Conservation (phyloP, 2,113 vertebrate species). For the Tauraco erythrolophus region DNA sequence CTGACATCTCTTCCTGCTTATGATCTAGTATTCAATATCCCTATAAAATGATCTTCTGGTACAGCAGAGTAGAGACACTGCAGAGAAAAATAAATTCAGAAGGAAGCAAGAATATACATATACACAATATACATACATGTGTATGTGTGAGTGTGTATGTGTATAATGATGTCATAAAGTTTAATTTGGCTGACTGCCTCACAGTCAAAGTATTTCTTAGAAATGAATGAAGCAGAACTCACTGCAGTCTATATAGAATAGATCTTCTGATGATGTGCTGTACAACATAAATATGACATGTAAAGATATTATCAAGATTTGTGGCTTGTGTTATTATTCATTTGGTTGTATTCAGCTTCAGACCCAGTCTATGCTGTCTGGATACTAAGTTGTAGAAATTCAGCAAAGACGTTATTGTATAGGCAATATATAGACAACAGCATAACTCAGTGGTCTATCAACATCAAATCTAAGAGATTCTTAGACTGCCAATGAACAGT, state of each 20-base stretch:
- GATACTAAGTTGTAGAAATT: constrained; percentile 9
- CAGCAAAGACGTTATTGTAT: not conserved
- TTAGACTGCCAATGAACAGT: not conserved
- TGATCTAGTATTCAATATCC: not conserved
- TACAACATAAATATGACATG: not conserved
- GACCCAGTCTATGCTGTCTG: not conserved
- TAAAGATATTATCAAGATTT: not conserved
- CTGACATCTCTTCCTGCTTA: not conserved
- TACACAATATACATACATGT: rapidly evolving
- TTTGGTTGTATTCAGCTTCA: constrained; percentile 16
- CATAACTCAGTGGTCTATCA: not conserved
- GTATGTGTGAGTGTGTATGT: not conserved
- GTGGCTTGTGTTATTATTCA: not conserved
- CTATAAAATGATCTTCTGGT: not conserved
- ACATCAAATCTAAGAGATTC: too few species aligned
- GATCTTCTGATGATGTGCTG: not conserved
- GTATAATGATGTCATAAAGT: not conserved
- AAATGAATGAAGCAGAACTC: constrained; percentile 28
- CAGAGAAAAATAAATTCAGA: not conserved
- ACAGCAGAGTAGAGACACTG: not conserved
- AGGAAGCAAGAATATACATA: not conserved
- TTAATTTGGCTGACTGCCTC: not conserved
- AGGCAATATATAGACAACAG: not conserved
- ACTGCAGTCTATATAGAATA: not conserved
- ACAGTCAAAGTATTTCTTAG: constrained; percentile 44